Evolutionary conservation across 2,797 vertebrate species (phyloP).

Genomic region (Hypotaenidia okinawae): DNA sequence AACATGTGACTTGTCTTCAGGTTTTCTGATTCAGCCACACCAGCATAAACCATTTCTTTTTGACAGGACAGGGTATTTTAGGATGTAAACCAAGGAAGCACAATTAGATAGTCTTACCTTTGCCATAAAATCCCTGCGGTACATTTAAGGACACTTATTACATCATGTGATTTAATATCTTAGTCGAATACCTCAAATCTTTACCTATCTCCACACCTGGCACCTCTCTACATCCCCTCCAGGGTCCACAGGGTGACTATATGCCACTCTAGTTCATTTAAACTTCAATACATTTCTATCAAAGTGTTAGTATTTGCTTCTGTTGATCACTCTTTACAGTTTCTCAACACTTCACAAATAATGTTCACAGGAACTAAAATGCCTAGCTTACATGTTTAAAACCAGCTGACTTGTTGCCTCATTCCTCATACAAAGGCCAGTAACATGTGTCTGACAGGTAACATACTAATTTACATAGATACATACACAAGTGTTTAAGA

Average conservation of each 20-base stretch:
- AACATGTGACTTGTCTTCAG: not conserved
- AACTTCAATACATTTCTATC: not conserved
- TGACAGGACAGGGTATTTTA: not conserved
- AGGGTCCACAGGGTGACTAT: not conserved
- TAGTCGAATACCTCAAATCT: not conserved
- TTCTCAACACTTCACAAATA: not conserved
- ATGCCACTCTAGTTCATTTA: not conserved
- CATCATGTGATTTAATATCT: not conserved
- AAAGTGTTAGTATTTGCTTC: not conserved
- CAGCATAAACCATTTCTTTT: not conserved
- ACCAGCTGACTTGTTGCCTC: not conserved
- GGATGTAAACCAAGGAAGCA: not conserved
- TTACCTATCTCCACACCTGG: not conserved
- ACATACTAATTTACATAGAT: not conserved
- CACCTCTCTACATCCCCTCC: not conserved
- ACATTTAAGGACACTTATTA: not conserved
- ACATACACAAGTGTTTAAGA: not conserved
- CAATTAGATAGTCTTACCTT: not conserved
- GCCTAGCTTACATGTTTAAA: not conserved
- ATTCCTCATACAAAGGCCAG: not conserved
- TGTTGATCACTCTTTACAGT: not conserved
- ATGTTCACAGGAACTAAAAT: not conserved
- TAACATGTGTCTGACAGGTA: not conserved
- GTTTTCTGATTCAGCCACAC: not conserved
- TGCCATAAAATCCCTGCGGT: not conserved